These are phyloP conservation scores for Prosopocoilus inquinatus DNA, from an alignment of 2,888 invertebrate species.

Conservation along the genomic window DNA sequence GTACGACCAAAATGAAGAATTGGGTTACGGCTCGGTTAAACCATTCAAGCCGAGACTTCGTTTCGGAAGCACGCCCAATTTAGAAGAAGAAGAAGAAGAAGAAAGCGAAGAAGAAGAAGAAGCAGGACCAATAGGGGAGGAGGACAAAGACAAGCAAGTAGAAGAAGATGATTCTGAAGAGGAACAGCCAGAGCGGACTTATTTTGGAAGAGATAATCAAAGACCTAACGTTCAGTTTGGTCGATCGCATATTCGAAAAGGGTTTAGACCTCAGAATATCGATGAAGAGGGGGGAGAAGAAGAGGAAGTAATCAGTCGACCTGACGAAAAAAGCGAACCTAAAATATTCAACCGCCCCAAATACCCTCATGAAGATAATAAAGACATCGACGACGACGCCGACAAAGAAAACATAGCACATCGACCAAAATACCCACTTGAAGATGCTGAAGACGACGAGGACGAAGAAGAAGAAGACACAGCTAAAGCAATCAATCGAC, in stretches of 20 bases:
- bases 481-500: conserved; percentile 8
- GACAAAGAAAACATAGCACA: conserved; percentile 31
- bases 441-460: conserved; percentile 49
- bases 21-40: conserved; percentile 21
- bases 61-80: conserved; percentile 21
- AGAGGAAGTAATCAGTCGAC: too few species aligned
- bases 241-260: too few species aligned
- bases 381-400: conserved; percentile 17
- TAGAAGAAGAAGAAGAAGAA: conserved; percentile 27
- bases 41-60: conserved; percentile 26
- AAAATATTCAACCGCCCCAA: not conserved
- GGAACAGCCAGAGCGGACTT: not conserved
- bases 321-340: too few species aligned
- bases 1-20: conserved; percentile 32
- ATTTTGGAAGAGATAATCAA: too few species aligned
- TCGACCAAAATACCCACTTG: conserved; percentile 22
- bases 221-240: too few species aligned
- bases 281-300: too few species aligned
- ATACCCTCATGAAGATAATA: not conserved
- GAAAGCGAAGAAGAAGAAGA: conserved; percentile 24
- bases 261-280: too few species aligned
- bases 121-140: conserved; percentile 17
- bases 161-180: conserved; percentile 2
- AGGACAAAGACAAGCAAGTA: conserved; percentile 8
- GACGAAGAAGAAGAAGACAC: conserved; percentile 37